Conservation (phyloP, 2,888 invertebrate genomes). For the Criorhina ranunculi region DNA sequence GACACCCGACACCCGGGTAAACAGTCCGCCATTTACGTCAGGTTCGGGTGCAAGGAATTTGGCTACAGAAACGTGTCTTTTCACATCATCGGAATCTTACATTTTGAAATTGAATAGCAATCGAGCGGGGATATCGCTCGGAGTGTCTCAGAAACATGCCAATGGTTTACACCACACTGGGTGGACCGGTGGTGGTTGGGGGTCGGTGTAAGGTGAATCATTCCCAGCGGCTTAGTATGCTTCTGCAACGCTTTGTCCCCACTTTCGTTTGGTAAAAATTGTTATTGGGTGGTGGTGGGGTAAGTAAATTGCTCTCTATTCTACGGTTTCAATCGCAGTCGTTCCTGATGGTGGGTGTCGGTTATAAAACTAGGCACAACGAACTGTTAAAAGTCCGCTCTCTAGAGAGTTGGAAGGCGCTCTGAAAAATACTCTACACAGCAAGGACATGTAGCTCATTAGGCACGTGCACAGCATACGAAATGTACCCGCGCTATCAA, state of each 20-base stretch:
- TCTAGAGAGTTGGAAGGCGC: constrained; percentile 10
- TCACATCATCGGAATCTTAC: constrained; percentile 69
- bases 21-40: constrained; percentile 56
- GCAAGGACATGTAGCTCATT: constrained; percentile 61
- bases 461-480: constrained; percentile 61
- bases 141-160: constrained; percentile 44
- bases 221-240: constrained; percentile 21
- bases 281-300: constrained; percentile 21
- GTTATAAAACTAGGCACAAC: constrained; percentile 29
- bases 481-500: constrained; percentile 41
- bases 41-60: constrained; percentile 42
- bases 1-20: constrained; percentile 24
- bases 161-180: constrained; percentile 11
- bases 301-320: constrained; percentile 33
- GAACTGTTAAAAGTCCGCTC: constrained; percentile 41
- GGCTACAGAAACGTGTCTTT: constrained; percentile 68
- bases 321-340: constrained; percentile 5
- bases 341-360: not conserved
- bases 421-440: constrained; percentile 29
- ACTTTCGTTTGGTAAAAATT: constrained; percentile 16
- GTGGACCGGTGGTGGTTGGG: not conserved
- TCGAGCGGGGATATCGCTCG: constrained; percentile 45
- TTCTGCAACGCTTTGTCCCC: constrained; percentile 3
- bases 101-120: constrained; percentile 71
- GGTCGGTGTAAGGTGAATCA: constrained; percentile 21